Evolutionary conservation across 2,113 vertebrate genomes (phyloP), one percentile per base, ranked within the genome.

Genomic region (Sorex araneus): DNA sequence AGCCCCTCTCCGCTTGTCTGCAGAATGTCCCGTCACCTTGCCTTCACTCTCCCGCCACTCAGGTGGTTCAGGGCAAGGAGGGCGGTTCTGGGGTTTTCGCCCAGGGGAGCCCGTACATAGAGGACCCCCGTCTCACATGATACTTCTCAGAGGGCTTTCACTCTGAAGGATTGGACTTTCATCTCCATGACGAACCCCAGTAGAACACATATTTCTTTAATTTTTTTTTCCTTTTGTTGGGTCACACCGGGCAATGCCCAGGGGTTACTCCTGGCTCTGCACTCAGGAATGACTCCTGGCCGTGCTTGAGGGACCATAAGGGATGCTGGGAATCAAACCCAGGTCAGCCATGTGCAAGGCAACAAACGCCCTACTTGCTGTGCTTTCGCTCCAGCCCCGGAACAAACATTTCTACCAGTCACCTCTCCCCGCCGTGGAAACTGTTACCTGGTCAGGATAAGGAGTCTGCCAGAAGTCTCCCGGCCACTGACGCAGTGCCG

Each of bases 181-280:
- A 32, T 76, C 74, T 88, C 78, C 28, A 9, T 82, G 32, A 85
- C 47, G 66, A 71, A 82, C 80, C 70, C 82, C 70, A 18, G 54
- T 19, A 57, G 67, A 45, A 45, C 84, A 94, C 11, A 84, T 84
- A 75, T 94, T 91, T 89, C 57, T 66, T n/a, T n/a, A n/a, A n/a
- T n/a, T n/a, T n/a, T n/a, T n/a, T n/a, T n/a, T n/a, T n/a, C n/a
- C n/a, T n/a, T n/a, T n/a, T n/a, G n/a, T n/a, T n/a, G n/a, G n/a
- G n/a, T n/a, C n/a, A n/a, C n/a, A n/a, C n/a, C n/a, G n/a, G n/a
- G n/a, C n/a, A n/a, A n/a, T n/a, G n/a, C n/a, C n/a, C n/a, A n/a
- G n/a, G n/a, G n/a, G n/a, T n/a, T n/a, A n/a, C n/a, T n/a, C n/a
- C n/a, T n/a, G n/a, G n/a, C n/a, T n/a, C n/a, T n/a, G n/a, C n/a